phyloP scores from a whole-genome alignment of 2,113 vertebrate genomes.

The Mesembrinibis cayennensis region DNA sequence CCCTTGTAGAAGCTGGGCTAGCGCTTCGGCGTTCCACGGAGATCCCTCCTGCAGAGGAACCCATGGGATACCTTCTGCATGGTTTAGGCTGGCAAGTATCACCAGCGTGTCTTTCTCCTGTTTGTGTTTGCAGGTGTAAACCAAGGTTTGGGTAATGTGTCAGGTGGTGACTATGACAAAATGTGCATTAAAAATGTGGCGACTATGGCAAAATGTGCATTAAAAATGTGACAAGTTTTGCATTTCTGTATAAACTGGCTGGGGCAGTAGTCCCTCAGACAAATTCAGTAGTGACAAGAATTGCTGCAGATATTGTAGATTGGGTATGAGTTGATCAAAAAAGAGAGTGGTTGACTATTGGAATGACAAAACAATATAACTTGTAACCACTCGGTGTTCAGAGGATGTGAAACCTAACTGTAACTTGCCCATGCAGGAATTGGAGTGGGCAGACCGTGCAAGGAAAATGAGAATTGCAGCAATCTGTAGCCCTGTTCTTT shows the following conservation, averaged over 20 bases:
- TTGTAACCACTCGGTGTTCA: background rate
- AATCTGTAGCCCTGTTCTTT: background rate
- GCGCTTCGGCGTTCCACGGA: fast-evolving
- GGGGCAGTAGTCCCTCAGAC: background rate
- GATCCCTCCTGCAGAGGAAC: background rate
- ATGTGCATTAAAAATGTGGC: background rate
- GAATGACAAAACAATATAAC: background rate
- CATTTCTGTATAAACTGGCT: background rate
- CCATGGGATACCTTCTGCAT: background rate
- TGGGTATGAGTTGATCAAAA: background rate
- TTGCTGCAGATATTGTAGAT: background rate
- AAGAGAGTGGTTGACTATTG: background rate
- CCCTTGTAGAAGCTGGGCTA: background rate
- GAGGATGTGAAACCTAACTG: background rate
- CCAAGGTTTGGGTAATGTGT: background rate
- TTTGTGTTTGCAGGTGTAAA: background rate
- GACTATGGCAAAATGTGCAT: background rate
- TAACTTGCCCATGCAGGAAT: background rate
- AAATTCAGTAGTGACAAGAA: background rate
- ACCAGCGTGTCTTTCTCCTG: background rate
- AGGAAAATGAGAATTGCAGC: background rate
- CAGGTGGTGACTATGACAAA: background rate
- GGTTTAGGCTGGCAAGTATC: background rate
- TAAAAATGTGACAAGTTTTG: background rate
- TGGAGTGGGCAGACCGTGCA: background rate